Evolutionary conservation across 1,140 invertebrate species (phyloP).

Genomic region (Heterodera carotae): DNA sequence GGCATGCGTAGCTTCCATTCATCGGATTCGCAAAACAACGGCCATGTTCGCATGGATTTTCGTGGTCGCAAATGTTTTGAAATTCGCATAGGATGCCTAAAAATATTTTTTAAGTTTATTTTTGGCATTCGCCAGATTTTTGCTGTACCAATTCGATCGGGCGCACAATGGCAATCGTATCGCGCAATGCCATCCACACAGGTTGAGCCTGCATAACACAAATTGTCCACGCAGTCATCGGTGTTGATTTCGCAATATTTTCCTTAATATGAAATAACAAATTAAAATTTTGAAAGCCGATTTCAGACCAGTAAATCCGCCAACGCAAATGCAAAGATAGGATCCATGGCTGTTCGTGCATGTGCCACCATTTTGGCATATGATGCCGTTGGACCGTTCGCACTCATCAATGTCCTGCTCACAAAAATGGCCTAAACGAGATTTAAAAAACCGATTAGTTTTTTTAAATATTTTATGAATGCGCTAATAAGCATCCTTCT

Average conservation of each 20-base stretch:
- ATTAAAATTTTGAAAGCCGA: conserved; percentile 11
- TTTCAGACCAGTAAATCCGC: conserved; percentile 78
- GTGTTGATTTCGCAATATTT: conserved; percentile 14
- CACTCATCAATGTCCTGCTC: conserved; percentile 88
- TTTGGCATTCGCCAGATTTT: too few relatives aligned
- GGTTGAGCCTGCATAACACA: conserved; percentile 76
- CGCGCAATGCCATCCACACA: conserved; percentile 94
- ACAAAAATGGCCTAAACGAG: conserved; percentile 74
- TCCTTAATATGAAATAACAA: not conserved
- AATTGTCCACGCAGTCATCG: conserved; percentile 41
- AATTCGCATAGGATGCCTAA: conserved; percentile 42
- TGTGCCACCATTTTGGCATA: conserved; percentile 83
- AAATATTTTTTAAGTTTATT: not conserved
- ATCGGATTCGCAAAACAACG: conserved; percentile 25
- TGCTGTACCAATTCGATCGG: conserved; percentile 75
- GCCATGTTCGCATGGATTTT: conserved; percentile 29
- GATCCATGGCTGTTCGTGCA: conserved; percentile 84
- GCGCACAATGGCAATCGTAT: conserved; percentile 90
- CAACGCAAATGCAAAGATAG: conserved; percentile 83
- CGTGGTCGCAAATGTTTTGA: conserved; percentile 38
- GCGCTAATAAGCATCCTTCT: too few relatives aligned
- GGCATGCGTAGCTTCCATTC: conserved; percentile 32
- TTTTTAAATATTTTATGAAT: not conserved
- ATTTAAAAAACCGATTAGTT: not conserved
- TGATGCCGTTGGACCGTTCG: conserved; percentile 75